phyloP scores from a whole-genome alignment of 1,140 invertebrate species.

The Palaemon carinicauda region DNA sequence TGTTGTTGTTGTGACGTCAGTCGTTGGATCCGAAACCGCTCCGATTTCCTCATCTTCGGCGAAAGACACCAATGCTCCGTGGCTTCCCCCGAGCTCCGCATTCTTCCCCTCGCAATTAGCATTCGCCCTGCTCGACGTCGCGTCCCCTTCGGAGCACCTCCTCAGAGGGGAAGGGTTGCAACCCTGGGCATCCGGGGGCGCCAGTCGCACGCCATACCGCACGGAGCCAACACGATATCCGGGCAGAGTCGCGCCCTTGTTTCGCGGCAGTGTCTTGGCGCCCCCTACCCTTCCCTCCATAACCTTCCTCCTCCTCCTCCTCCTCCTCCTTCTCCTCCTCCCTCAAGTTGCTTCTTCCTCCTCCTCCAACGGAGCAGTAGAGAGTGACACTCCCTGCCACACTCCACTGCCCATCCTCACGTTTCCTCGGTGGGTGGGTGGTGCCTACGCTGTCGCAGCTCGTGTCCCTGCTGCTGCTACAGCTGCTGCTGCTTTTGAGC shows the following conservation, averaged over 20 bases:
- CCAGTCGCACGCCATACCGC: constrained; percentile 48
- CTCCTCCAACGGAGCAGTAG: neutral
- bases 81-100: neutral
- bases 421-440: too few relatives aligned
- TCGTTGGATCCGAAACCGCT: too few relatives aligned
- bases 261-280: neutral
- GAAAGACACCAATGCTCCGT: too few relatives aligned
- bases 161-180: neutral
- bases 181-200: constrained; percentile 3
- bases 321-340: neutral
- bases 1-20: too few relatives aligned
- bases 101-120: neutral
- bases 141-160: constrained; percentile 33
- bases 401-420: neutral
- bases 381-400: neutral
- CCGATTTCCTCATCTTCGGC: too few relatives aligned
- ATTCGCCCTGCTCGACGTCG: neutral
- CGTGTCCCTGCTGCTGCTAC: too few relatives aligned
- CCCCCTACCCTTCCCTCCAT: constrained; percentile 36
- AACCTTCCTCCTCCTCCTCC: neutral
- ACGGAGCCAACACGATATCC: constrained; percentile 44
- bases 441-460: too few relatives aligned
- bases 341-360: neutral
- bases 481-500: neutral
- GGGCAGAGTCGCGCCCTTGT: constrained; percentile 34